Base-by-base conservation (phyloP, 2,797 vertebrate genomes). In the Pipistrellus kuhlii region DNA sequence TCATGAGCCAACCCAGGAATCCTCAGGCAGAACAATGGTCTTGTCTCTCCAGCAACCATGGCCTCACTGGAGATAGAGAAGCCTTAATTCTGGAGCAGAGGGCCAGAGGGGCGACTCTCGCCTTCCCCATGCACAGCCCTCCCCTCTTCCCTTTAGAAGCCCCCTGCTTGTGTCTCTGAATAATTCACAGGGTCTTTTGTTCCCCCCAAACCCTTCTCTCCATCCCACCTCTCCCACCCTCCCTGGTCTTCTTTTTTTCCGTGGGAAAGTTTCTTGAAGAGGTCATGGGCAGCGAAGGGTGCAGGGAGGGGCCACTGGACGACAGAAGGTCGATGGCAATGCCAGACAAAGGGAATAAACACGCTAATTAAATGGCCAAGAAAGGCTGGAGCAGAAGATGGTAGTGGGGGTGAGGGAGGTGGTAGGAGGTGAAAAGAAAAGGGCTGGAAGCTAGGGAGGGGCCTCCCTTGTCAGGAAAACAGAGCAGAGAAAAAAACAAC, bases 221-320 rank as follows among this genome's bases (percentile, higher is more conserved):
- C 87, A 84, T 72, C 75, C 85, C 68, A 69, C 93, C 82, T 95
- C 88, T 92, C 18, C 91, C 93, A 51, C 96, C 92, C 62, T 82
- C 85, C 88, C 88, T 21, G 93, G 95, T 75, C 93, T 96, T 96
- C 84, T 97, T 92, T 95, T 94, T 83, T 94, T 96, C 97, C 97
- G 97, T 98, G 98, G 97, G 98, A 98, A 98, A 98, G 97, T 97
- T 98, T 97, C 97, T 96, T 4, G 0, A 95, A 92, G 53, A 96
- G 98, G 97, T 98, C 98, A 97, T 1, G 90, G 97, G 90, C 44
- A 57, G 57, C 0, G 57, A 87, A 68, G 76, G 96, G 94, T 89
- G 96, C 97, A 95, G 96, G 94, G 57, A 75, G 41, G 91, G 96
- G 96, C 90, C 81, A 41, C 68, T 83, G 90, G 41, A 88, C 0